A percentile compares a stretch with the other conserved stretches of the same genome.
phyloP scores from a whole-genome alignment of 2,113 vertebrate species.

The Sinocyclocheilus rhinocerous region DNA sequence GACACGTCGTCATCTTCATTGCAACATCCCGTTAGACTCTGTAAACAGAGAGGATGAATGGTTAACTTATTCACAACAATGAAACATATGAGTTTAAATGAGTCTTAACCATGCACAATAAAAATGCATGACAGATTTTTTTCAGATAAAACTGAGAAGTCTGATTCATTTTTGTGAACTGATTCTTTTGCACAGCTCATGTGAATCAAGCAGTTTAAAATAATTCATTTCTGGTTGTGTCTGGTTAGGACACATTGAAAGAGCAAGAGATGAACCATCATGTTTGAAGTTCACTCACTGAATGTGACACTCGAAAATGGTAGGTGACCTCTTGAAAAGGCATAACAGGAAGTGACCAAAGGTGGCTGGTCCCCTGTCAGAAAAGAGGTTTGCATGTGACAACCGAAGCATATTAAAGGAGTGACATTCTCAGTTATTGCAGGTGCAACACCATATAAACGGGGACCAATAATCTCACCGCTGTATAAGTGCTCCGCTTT shows the following conservation, averaged over 20 bases:
- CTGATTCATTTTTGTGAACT: no score
- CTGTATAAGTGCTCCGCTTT: slow-evolving; percentile 43
- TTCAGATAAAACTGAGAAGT: no score
- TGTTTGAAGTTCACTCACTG: slow-evolving; percentile 78
- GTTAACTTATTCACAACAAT: neutral
- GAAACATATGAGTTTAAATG: no score
- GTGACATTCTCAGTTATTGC: neutral
- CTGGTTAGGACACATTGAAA: neutral
- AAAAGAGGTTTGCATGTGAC: slow-evolving; percentile 9
- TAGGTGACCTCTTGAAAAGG: slow-evolving; percentile 86
- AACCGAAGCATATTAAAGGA: neutral
- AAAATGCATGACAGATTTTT: neutral
- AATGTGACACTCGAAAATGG: slow-evolving; percentile 86
- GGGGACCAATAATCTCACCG: slow-evolving; percentile 6
- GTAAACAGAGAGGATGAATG: slow-evolving; percentile 27
- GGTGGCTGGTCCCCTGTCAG: slow-evolving; percentile 82
- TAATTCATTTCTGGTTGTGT: no score
- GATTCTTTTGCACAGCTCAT: no score
- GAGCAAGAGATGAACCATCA: neutral
- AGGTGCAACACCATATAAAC: neutral
- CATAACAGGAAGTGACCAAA: slow-evolving; percentile 83
- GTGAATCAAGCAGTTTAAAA: no score
- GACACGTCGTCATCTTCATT: slow-evolving; percentile 48
- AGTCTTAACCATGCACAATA: neutral
- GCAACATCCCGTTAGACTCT: slow-evolving; percentile 73